Conservation (phyloP, 2,888 invertebrate species). For the Glaucopsyche alexis region DNA sequence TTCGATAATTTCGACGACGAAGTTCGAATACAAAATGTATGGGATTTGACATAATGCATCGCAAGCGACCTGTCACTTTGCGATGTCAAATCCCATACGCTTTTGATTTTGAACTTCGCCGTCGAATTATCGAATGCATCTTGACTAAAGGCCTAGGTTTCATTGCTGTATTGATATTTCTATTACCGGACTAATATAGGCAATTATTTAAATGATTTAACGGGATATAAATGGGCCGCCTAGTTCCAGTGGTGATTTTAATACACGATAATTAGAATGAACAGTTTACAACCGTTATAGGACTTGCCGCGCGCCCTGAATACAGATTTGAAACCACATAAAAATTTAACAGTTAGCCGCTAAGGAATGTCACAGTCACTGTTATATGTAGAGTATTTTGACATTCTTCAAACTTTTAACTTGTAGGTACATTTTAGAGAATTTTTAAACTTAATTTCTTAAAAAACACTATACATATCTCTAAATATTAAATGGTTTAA, state of each 20-base stretch:
- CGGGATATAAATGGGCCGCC: neutral
- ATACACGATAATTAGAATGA: constrained; percentile 15
- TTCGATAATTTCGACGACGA: too few relatives aligned
- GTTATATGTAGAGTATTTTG: constrained; percentile 1
- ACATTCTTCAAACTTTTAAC: neutral
- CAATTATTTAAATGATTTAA: constrained; percentile 10
- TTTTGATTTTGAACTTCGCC: too few relatives aligned
- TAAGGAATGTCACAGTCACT: constrained; percentile 11
- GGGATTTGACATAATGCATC: too few relatives aligned
- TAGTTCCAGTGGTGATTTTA: constrained; percentile 11
- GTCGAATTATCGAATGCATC: too few relatives aligned
- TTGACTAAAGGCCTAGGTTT: too few relatives aligned
- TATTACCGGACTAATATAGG: neutral
- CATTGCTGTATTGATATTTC: neutral
- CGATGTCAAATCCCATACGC: too few relatives aligned
- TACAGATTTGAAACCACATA: constrained; percentile 19
- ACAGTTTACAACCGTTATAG: constrained; percentile 29
- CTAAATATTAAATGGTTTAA: too few relatives aligned
- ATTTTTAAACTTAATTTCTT: too few relatives aligned
- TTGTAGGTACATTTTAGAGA: too few relatives aligned
- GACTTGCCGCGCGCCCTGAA: constrained; percentile 30
- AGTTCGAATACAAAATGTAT: too few relatives aligned
- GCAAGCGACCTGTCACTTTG: too few relatives aligned
- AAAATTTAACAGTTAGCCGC: neutral
- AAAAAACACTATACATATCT: too few relatives aligned